Base-by-base conservation (phyloP, 2,888 invertebrate genomes). In the Aleiodes testaceus region DNA sequence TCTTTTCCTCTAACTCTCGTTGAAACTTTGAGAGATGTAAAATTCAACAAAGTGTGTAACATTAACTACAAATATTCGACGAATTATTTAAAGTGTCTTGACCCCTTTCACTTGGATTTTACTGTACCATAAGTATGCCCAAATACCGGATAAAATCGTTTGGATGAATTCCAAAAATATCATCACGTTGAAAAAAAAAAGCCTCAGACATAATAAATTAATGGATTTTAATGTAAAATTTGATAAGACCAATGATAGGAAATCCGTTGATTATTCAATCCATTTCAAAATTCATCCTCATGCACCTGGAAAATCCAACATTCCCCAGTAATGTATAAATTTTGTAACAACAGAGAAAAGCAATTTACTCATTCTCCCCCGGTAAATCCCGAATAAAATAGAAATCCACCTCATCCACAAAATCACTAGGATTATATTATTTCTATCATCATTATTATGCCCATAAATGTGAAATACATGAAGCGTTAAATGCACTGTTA, bases 61-160 rank as follows among this genome's bases (percentile, higher is more conserved):
- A 74, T 78, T 75, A 76, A 75, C 73, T 71, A 72, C 66, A 72
- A 72, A 76, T 59, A 74, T 78, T 76, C 76, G 74, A 75, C 75
- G 75, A 75, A 75, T 75, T 72, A 72, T 68, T 63, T 50, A 59
- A 59, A 59, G 59, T 59, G 59, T 59, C 59, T 59, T 59, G 59
- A 59, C 59, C 59, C 36, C 14, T 36, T 59, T 59, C 59, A 16
- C 36, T 36, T 59, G 42, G 36, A 59, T 59, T 59, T 59, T 59
- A 59, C 59, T 36, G 42, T 36, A 36, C 18, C 59, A 18, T 59
- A 59, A 59, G 59, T 59, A 59, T 59, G 59, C 36, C 14, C 36
- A 59, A 59, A 36, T 59, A 36, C 36, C 36, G 59, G 59, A 59
- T 59, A 59, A 59, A 59, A 59, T 59, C 42, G 42, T 36, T 59